phyloP scores from a whole-genome alignment of 2,888 invertebrate species.

The Itoplectis maculator region DNA sequence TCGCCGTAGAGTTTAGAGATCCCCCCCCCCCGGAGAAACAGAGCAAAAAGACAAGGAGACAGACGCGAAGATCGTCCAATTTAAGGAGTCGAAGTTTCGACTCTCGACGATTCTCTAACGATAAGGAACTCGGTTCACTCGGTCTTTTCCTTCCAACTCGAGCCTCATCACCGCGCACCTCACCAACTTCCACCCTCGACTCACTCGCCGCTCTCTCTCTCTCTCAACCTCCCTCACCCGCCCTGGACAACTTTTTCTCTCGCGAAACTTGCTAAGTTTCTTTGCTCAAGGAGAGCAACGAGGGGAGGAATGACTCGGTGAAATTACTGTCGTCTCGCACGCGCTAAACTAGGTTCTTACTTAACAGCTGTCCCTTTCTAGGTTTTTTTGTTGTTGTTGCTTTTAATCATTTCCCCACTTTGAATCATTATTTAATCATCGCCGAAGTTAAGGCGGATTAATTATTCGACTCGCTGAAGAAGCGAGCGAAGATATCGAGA shows the following conservation, averaged over 20 bases:
- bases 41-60: slow-evolving; percentile 13
- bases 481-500: background rate
- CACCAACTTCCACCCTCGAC: slow-evolving; percentile 33
- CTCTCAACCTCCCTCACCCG: too few relatives aligned
- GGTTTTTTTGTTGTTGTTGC: slow-evolving; percentile 31
- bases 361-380: slow-evolving; percentile 14
- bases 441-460: slow-evolving; percentile 6
- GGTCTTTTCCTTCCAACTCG: slow-evolving; percentile 41
- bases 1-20: background rate
- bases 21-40: background rate
- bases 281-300: slow-evolving; percentile 14
- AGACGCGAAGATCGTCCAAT: slow-evolving; percentile 55
- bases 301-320: slow-evolving; percentile 43
- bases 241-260: slow-evolving; percentile 56
- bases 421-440: slow-evolving; percentile 50
- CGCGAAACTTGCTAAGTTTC: slow-evolving; percentile 45
- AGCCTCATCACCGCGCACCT: slow-evolving; percentile 35
- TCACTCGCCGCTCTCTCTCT: slow-evolving; percentile 19
- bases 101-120: slow-evolving; percentile 63
- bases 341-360: slow-evolving; percentile 37
- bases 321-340: slow-evolving; percentile 60
- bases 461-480: slow-evolving; percentile 17
- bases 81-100: slow-evolving; percentile 58
- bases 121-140: slow-evolving; percentile 60
- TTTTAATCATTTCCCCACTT: slow-evolving; percentile 19